These are phyloP conservation scores for Tachysurus fulvidraco DNA, from an alignment of 2,113 vertebrate species.

Conservation along the genomic window DNA sequence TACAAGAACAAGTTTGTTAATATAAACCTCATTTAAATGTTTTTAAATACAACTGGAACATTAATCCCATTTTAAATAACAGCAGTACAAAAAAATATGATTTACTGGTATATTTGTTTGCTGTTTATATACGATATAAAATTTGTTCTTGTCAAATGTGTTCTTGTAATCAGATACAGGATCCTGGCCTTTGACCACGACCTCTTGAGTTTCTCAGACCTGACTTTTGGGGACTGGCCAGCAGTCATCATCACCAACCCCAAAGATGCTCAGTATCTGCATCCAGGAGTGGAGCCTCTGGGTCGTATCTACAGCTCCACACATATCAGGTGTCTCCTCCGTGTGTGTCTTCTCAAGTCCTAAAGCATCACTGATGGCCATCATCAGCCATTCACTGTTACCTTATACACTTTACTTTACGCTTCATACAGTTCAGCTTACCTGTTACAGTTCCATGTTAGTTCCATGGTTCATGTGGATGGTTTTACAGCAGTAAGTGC, in stretches of 20 bases:
- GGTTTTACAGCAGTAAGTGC: not conserved
- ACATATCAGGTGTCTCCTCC: conserved; percentile 85
- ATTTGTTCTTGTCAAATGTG: conserved; percentile 4
- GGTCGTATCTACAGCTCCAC: conserved; percentile 83
- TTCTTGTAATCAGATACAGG: conserved; percentile 79
- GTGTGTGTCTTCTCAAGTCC: conserved; percentile 60
- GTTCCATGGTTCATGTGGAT: not conserved
- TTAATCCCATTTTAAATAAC: not conserved
- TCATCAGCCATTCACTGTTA: not conserved
- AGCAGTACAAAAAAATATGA: not conserved
- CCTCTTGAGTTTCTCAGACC: conserved; percentile 90
- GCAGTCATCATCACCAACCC: conserved; percentile 93
- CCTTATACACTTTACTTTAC: not conserved
- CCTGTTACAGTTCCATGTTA: not conserved
- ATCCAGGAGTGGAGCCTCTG: conserved; percentile 83
- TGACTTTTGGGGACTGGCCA: conserved; percentile 89
- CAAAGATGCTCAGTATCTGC: conserved; percentile 88
- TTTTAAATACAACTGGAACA: not conserved
- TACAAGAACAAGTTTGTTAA: not conserved
- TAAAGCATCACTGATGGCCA: not conserved
- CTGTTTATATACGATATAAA: not conserved
- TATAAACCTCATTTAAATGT: not conserved
- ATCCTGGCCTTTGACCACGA: conserved; percentile 93
- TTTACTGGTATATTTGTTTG: not conserved
- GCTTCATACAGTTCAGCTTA: not conserved